Percentiles rank a stretch among this genome's conserved stretches.
Evolutionary conservation across 2,888 invertebrate species (phyloP).

Genomic region (Tuberolachnus salignus): DNA sequence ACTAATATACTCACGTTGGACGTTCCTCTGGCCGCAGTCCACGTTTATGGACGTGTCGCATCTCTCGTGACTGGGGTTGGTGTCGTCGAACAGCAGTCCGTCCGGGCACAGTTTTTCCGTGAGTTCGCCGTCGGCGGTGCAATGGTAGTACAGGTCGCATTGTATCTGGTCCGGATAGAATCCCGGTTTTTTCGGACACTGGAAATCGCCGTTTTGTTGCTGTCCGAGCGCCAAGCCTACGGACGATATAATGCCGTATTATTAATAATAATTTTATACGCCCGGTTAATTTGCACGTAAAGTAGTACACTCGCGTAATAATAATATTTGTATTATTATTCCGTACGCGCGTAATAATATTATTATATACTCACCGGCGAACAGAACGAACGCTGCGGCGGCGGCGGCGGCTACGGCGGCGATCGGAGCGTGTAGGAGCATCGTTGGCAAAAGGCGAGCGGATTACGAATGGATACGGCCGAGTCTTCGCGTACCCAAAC

Average conservation of each 20-base stretch:
- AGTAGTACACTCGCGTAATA: no score
- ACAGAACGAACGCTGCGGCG: slow-evolving; percentile 17
- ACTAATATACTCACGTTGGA: slow-evolving; percentile 71
- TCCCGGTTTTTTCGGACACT: slow-evolving; percentile 76
- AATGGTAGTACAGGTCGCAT: slow-evolving; percentile 81
- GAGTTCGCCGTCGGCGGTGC: slow-evolving; percentile 67
- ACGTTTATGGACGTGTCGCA: slow-evolving; percentile 81
- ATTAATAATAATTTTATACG: no score
- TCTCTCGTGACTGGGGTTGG: slow-evolving; percentile 73
- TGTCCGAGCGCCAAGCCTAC: slow-evolving; percentile 62
- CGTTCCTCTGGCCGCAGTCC: slow-evolving; percentile 76
- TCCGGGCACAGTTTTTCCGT: slow-evolving; percentile 77
- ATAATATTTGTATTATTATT: no score
- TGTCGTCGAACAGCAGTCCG: slow-evolving; percentile 77
- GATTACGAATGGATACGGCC: slow-evolving; percentile 24
- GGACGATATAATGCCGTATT: no score
- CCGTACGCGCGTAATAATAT: neutral
- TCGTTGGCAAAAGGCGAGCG: slow-evolving; percentile 41
- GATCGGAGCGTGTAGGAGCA: slow-evolving; percentile 31
- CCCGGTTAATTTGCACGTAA: no score
- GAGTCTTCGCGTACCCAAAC: slow-evolving; percentile 1
- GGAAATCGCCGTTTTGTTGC: slow-evolving; percentile 64
- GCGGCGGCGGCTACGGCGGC: slow-evolving; percentile 10
- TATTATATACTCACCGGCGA: slow-evolving; percentile 60
- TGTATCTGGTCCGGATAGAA: slow-evolving; percentile 76